Percentiles rank a stretch among this genome's conserved stretches.
Evolutionary conservation across 2,113 vertebrate species (phyloP).

Genomic region (Alosa alosa): DNA sequence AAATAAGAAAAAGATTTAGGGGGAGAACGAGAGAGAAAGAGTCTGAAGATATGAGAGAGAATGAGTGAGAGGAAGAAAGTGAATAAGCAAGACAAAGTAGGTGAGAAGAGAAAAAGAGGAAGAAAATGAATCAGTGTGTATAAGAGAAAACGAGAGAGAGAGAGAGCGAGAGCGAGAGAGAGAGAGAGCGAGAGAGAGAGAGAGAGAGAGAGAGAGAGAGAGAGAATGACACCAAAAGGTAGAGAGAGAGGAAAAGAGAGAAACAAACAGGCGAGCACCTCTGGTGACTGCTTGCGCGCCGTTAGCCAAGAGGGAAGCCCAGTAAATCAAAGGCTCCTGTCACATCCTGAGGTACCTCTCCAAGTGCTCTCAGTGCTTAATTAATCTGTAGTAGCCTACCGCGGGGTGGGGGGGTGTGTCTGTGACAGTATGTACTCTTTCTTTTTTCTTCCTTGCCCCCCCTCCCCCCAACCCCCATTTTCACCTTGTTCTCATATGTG

Average conservation of each 20-base stretch:
- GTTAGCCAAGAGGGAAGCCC: not conserved
- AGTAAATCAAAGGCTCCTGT: not conserved
- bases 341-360: not conserved
- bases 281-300: not conserved
- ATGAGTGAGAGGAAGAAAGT: slow-evolving; percentile 28
- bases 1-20: slow-evolving; percentile 31
- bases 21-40: not conserved
- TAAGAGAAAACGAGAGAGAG: not conserved
- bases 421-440: not conserved
- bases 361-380: not conserved
- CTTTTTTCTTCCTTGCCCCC: not conserved
- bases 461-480: slow-evolving; percentile 14
- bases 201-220: not conserved
- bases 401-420: not conserved
- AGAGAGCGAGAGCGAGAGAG: not conserved
- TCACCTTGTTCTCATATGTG: not conserved
- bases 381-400: not conserved
- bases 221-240: not conserved
- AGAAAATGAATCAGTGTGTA: not conserved
- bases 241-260: not conserved
- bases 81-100: not conserved
- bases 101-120: slow-evolving; percentile 23
- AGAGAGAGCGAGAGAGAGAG: not conserved
- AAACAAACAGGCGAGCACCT: not conserved
- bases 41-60: not conserved